Base-by-base conservation (phyloP, 2,113 vertebrate genomes). In the Poecilia latipinna region DNA sequence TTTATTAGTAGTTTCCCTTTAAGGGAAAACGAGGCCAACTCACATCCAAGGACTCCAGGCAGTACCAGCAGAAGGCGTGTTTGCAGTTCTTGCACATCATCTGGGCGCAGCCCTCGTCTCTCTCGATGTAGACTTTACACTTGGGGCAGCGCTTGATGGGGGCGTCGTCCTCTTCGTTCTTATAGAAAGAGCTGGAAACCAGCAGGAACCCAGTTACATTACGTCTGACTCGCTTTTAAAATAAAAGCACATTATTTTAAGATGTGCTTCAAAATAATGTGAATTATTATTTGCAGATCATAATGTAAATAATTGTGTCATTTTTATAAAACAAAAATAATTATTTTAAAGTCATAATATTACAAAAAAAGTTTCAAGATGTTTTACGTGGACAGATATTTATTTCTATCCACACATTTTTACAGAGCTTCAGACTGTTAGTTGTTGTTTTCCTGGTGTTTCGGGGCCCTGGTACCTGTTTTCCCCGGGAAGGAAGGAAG, bases 71-170 rank as follows among this genome's bases (percentile, higher is more conserved):
- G 95, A 99, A 99, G 80, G 98, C 97, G 8, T 99, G 98, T 79
- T 98, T 98, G 93, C 98, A 99, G 92, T 96, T 99, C 93, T 97
- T 99, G 83, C 98, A 99, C 98, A 99, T 99, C 98, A 99, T 99
- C 91, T 99, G 98, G 1, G 98, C 98, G 11, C 98, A 99, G 69
- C 98, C 98, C 74, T 99, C 98, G 29, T 99, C 97, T 57, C 98
- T 93, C 89, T 99, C 98, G 15, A 99, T 99, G 94, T 98, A 98
- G 74, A 99, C 97, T 93, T 97, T 97, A 93, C 98, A 99, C 90
- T 98, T 98, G n/a, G 98, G 98, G 86, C 98, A 99, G 74, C 98
- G 97, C 83, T 99, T 99, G 92, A 99, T 99, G 0, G 98, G 96
- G 1, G 96, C 97, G 0, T 97, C 96, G 0, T 97, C 96, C 57